phyloP scores from a whole-genome alignment of 2,113 vertebrate genomes.

The Protomyctophum bolini region DNA sequence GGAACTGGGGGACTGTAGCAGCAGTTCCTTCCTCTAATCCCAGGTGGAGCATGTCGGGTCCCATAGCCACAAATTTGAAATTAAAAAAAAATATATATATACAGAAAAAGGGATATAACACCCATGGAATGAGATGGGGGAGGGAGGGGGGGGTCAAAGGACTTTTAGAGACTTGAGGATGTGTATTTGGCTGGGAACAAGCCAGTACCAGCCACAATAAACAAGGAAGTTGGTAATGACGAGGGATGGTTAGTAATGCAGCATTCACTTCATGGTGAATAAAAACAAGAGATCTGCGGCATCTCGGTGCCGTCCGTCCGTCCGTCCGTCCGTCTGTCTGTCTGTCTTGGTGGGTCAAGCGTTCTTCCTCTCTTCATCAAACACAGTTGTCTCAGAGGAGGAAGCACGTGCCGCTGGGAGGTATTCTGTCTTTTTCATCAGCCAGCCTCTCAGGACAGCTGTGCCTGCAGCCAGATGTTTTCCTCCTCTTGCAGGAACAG shows the following conservation, averaged over 20 bases:
- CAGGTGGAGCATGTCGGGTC: constrained; percentile 38
- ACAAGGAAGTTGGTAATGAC: constrained; percentile 32
- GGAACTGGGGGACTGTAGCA: constrained; percentile 28
- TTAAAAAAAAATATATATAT: constrained; percentile 5
- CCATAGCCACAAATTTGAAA: constrained; percentile 20
- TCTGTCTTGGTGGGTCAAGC: constrained; percentile 27
- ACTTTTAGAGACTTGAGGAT: constrained; percentile 41
- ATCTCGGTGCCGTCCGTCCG: constrained; percentile 28
- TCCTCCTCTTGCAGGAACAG: constrained; percentile 47
- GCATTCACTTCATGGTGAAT: constrained; percentile 24
- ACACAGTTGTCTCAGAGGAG: constrained; percentile 42
- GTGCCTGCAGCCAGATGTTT: constrained; percentile 66
- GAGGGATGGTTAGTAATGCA: neutral
- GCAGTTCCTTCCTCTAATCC: constrained; percentile 59
- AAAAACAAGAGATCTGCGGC: constrained; percentile 23
- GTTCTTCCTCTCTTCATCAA: constrained; percentile 42
- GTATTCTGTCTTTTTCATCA: constrained; percentile 59
- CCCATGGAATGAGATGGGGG: constrained; percentile 28
- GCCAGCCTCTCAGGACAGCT: constrained; percentile 41
- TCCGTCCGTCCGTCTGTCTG: constrained; percentile 4
- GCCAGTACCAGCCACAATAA: constrained; percentile 33
- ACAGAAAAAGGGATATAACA: constrained; percentile 30
- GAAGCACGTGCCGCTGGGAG: constrained; percentile 42
- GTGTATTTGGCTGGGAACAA: neutral
- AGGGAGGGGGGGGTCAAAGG: constrained; percentile 34